Conservation (phyloP, 2,113 vertebrate species). For the Hemiprocne comata region DNA sequence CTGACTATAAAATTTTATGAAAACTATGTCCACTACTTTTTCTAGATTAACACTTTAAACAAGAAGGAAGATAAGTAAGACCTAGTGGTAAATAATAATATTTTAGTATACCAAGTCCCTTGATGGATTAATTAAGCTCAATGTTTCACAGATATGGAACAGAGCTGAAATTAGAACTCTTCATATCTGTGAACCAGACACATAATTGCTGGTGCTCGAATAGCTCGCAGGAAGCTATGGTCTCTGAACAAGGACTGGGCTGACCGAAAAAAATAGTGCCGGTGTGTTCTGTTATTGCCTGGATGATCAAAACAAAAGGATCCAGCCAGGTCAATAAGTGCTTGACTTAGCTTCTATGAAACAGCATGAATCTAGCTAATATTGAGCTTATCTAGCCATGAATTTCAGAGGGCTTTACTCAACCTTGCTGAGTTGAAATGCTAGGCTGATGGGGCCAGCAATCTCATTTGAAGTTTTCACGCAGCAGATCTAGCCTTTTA, state of each 20-base stretch:
- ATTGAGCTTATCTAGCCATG: background rate
- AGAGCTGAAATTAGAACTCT: background rate
- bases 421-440: background rate
- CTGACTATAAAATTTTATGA: background rate
- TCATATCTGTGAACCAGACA: background rate
- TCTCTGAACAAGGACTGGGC: background rate
- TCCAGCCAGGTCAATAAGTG: background rate
- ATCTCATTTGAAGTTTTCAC: background rate
- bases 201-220: background rate
- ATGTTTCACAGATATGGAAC: background rate
- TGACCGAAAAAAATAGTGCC: background rate
- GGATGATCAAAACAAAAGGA: background rate
- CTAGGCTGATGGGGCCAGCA: background rate
- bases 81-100: background rate
- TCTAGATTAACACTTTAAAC: background rate
- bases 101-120: background rate
- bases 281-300: background rate
- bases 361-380: background rate
- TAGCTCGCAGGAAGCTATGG: fast-evolving
- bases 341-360: background rate
- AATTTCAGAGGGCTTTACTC: background rate
- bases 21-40: background rate
- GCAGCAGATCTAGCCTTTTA: background rate
- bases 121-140: background rate
- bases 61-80: background rate